Evolutionary conservation across 2,113 vertebrate genomes (phyloP), one percentile per base, ranked within the genome.

Genomic region (Ctenodactylus gundi): DNA sequence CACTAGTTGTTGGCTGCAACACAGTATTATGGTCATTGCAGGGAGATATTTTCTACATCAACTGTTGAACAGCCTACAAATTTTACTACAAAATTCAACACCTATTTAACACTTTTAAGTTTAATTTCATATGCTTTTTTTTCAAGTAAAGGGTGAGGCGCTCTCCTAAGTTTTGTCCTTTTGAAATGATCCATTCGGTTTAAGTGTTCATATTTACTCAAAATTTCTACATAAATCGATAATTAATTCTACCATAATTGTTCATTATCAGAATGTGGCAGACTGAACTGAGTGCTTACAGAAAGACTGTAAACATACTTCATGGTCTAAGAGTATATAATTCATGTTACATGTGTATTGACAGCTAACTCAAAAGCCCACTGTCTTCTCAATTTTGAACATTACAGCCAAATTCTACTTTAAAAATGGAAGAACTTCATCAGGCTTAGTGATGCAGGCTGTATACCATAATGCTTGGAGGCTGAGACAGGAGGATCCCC

Each of bases 371-470:
- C 11, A 68, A 86, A 88, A 46, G 25, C 20, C 53, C 3, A 78
- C 67, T 41, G 91, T 91, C 60, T 92, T 49, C 77, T 64, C 75
- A 21, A 70, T 49, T 90, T 34, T 89, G 77, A 41, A 70, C 31
- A 87, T 80, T 70, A 94, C 11, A 87, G 87, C 31, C 41, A 93
- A 73, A 73, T 92, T 87, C 57, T 62, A 88, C 36, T 81, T 92
- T n/a, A n/a, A n/a, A n/a, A n/a, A n/a, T n/a, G n/a, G n/a, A n/a
- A n/a, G n/a, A n/a, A n/a, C n/a, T n/a, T n/a, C n/a, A n/a, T n/a
- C n/a, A n/a, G n/a, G n/a, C n/a, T n/a, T n/a, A n/a, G n/a, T n/a
- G n/a, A n/a, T n/a, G n/a, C n/a, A n/a, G n/a, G n/a, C n/a, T n/a
- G n/a, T n/a, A n/a, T n/a, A n/a, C n/a, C n/a, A n/a, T n/a, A n/a